These are phyloP conservation scores for Oryzias curvinotus DNA, from an alignment of 2,113 vertebrate species.

Conservation along the genomic window DNA sequence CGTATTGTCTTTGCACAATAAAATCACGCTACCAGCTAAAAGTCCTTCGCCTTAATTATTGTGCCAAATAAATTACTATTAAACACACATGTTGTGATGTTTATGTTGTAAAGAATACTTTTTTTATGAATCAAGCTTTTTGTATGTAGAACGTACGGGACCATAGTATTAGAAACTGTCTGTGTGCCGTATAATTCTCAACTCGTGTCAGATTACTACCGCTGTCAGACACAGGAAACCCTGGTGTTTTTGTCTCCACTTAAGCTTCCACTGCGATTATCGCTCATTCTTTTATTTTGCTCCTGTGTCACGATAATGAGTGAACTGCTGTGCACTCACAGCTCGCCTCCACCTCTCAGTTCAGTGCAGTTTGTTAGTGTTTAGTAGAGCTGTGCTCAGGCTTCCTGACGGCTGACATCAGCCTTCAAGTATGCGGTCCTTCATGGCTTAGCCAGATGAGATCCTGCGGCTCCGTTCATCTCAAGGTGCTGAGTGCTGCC, in stretches of 20 bases:
- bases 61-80: background rate
- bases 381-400: constrained; percentile 34
- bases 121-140: background rate
- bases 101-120: too few species aligned
- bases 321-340: constrained; percentile 12
- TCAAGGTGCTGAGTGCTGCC: constrained; percentile 51
- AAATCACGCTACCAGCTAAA: background rate
- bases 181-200: constrained; percentile 7
- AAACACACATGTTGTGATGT: background rate
- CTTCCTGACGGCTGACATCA: constrained; percentile 71
- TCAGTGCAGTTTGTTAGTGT: constrained; percentile 6
- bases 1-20: background rate
- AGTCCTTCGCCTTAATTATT: background rate
- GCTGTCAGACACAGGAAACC: constrained; percentile 23
- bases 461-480: constrained; percentile 53
- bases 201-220: constrained; percentile 33
- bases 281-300: constrained; percentile 6
- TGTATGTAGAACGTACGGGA: background rate
- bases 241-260: background rate
- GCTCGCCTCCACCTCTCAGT: constrained; percentile 10
- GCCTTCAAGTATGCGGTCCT: constrained; percentile 64
- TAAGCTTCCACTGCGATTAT: background rate
- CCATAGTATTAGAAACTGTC: constrained; percentile 6
- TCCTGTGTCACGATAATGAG: constrained; percentile 19
- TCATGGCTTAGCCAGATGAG: constrained; percentile 48